Conservation (phyloP, 2,888 invertebrate genomes). For the Plagiodera versicolora region DNA sequence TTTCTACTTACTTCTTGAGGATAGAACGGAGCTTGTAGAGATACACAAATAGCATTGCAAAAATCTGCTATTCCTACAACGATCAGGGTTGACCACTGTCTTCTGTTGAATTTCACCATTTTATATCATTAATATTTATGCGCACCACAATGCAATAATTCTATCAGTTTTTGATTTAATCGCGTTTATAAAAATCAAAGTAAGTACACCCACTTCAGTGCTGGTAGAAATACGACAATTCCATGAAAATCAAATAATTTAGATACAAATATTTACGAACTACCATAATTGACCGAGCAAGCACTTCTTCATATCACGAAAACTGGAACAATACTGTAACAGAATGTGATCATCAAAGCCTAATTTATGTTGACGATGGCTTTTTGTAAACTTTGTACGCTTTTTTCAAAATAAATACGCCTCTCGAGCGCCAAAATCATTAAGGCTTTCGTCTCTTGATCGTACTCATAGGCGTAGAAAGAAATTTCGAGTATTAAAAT, state of each 20-base stretch:
- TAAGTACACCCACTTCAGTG: constrained; percentile 10
- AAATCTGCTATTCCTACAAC: constrained; percentile 82
- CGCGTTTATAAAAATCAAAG: too few relatives aligned
- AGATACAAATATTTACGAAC: constrained; percentile 50
- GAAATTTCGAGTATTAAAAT: background rate
- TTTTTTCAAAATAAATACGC: constrained; percentile 5
- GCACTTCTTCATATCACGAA: background rate
- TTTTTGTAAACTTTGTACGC: constrained; percentile 4
- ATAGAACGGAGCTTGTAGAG: constrained; percentile 84
- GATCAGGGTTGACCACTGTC: constrained; percentile 77
- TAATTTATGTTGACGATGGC: background rate
- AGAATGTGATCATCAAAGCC: background rate
- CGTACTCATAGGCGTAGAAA: constrained; percentile 10
- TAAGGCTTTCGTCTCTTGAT: constrained; percentile 4
- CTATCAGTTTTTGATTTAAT: background rate
- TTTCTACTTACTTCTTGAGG: constrained; percentile 71
- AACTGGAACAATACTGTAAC: background rate
- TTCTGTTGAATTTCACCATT: constrained; percentile 68
- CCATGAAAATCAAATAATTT: constrained; percentile 48
- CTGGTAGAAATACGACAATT: constrained; percentile 46
- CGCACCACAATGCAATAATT: background rate
- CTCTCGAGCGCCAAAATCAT: constrained; percentile 3
- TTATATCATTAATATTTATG: constrained; percentile 22
- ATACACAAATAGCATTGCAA: constrained; percentile 82
- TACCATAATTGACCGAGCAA: constrained; percentile 39